Evolutionary conservation across 2,888 invertebrate species (phyloP), one percentile per base, ranked within the genome.

Genomic region (Mimumesa dahlbomi): DNA sequence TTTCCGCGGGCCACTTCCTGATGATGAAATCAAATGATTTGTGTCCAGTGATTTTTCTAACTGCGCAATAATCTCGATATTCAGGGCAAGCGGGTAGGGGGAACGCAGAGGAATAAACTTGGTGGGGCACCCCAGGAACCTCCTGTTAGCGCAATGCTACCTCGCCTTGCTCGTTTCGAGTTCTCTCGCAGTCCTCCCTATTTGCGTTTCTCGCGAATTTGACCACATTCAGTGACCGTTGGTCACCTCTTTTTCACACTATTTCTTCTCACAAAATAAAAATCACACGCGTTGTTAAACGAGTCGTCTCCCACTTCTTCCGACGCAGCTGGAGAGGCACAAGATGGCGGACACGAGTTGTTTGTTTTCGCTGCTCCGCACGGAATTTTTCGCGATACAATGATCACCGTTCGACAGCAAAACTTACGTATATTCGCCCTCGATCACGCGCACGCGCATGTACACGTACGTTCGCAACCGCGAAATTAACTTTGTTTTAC

Each of bases 11-110:
- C 18, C 40, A 58, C 52, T 59, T 65, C 63, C 52, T 19, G 31
- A 40, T 61, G 68, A 59, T 73, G 70, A 75, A 68, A 49, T 22
- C 34, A 65, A 62, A 54, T 61, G 52, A 21, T 40, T 62, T 50
- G 54, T 70, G 48, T 69, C 57, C 57, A 48, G 62, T 58, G 72
- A 73, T 65, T 74, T 78, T 78, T 74, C 62, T 59, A 85, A 87
- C 87, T 87, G 86, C 87, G 87, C 86, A 86, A 85, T 85, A 86
- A 82, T 81, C 80, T 70, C 79, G 63, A 58, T 82, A 77, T 78
- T 65, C 80, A 82, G 82, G 82, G 66, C 76, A 77, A 69, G 45
- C 46, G 63, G 64, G 70, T 68, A 70, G 77, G 61, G 77, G 77
- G 69, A 72, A 77, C 54, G 71, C 70, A 71, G 66, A 72, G 69